Evolutionary conservation across 2,797 vertebrate genomes (phyloP).

Genomic region (Neomorphus geoffroyi): DNA sequence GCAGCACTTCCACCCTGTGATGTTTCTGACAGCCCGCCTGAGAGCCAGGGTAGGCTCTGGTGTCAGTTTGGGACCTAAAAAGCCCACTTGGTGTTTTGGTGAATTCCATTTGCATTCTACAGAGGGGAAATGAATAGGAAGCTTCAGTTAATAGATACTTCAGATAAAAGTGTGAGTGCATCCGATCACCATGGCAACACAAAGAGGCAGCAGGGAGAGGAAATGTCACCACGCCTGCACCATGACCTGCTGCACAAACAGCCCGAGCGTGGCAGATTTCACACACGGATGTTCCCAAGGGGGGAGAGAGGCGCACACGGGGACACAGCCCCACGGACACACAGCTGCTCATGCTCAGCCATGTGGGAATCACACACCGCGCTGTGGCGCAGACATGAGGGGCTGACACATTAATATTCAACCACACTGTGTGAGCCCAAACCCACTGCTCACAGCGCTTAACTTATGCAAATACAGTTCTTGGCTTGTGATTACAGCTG

Average conservation of each 20-base stretch:
- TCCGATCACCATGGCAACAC: conserved; percentile 72
- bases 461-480: accelerated
- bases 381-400: not conserved
- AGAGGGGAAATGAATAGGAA: conserved; percentile 38
- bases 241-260: conserved; percentile 29
- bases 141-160: conserved; percentile 66
- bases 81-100: not conserved
- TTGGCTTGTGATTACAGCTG: not conserved
- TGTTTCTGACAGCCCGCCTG: not conserved
- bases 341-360: no score
- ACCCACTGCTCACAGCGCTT: not conserved
- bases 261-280: not conserved
- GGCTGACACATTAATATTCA: not conserved
- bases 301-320: not conserved
- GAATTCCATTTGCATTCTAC: not conserved
- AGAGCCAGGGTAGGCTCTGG: not conserved
- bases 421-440: not conserved
- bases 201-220: conserved; percentile 18
- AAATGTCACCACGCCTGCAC: conserved; percentile 26
- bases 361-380: no score
- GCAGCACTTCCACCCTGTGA: not conserved
- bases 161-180: conserved; percentile 43
- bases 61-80: not conserved
- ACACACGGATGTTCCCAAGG: accelerated
- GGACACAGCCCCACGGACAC: accelerated